phyloP scores from a whole-genome alignment of 2,888 invertebrate genomes.

The Diplolepis rosae region DNA sequence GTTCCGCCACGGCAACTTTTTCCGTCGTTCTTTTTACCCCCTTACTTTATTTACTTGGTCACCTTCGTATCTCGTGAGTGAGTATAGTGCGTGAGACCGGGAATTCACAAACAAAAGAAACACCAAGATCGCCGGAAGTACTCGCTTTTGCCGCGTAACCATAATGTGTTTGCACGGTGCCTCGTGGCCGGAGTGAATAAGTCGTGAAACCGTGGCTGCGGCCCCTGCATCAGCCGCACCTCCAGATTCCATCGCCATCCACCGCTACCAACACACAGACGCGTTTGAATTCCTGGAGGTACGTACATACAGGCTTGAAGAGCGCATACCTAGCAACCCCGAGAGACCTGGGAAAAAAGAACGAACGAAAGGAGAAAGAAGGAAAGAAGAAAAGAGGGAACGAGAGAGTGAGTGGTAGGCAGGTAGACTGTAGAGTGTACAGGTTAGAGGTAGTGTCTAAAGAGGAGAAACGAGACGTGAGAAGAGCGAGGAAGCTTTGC shows the following conservation, averaged over 20 bases:
- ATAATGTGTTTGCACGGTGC: slow-evolving; percentile 16
- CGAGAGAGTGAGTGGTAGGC: slow-evolving; percentile 18
- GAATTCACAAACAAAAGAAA: slow-evolving; percentile 14
- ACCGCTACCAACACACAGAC: slow-evolving; percentile 54
- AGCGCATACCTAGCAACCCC: slow-evolving; percentile 45
- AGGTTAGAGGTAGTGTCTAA: slow-evolving; percentile 1
- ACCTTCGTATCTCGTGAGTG: slow-evolving; percentile 7
- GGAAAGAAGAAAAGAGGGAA: slow-evolving; percentile 32
- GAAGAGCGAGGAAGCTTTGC: slow-evolving; percentile 34
- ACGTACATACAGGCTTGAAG: slow-evolving; percentile 35
- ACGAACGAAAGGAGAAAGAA: slow-evolving; percentile 45
- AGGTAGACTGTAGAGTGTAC: slow-evolving; percentile 2
- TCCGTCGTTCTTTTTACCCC: slow-evolving; percentile 14
- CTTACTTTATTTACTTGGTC: slow-evolving; percentile 29
- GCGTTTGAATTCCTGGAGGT: slow-evolving; percentile 48
- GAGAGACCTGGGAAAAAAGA: slow-evolving; percentile 46
- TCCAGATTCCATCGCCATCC: slow-evolving; percentile 67
- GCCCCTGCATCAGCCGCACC: slow-evolving; percentile 59
- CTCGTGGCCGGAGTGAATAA: slow-evolving; percentile 41
- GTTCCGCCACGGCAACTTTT: slow-evolving; percentile 19
- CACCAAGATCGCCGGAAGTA: slow-evolving; percentile 1
- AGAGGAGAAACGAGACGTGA: slow-evolving; percentile 41
- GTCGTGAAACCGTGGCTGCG: slow-evolving; percentile 46
- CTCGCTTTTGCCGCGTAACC: neutral
- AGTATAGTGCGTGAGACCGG: slow-evolving; percentile 30